Evolutionary conservation across 2,113 vertebrate genomes (phyloP), one percentile per base, ranked within the genome.

Genomic region (Laterallus jamaicensis): DNA sequence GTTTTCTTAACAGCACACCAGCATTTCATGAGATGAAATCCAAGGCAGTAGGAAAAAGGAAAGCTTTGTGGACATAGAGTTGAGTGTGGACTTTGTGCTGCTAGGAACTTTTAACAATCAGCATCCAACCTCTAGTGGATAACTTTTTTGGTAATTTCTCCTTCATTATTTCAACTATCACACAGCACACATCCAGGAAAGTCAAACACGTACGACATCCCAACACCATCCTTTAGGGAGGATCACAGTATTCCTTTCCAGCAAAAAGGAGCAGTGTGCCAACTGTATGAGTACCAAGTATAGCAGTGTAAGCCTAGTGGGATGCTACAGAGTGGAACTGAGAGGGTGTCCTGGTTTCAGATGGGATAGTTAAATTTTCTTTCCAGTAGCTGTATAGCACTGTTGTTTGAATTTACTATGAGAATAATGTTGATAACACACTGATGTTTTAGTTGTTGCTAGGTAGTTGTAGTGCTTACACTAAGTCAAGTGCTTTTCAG

Each of bases 201-300:
- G 31, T 26, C 13, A 42, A 74, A 79, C 40, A 18, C 14, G 60
- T 50, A 12, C 0, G 1, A 42, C 0, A 0, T 37, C 29, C 73
- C 35, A 31, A 42, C 15, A 10, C 12, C 1, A 1, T 18, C 7
- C 4, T 59, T 82, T 50, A 20, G 31, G 71, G 1, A 5, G 50
- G 26, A 56, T 16, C 26, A 16, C 31, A 24, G 8, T 6, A 29
- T 15, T 16, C 2, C 47, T 68, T 94, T 76, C 66, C 75, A 87
- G 18, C 5, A 64, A 62, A 4, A 44, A 67, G 44, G 11, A 71
- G 10, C 29, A 62, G 24, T 21, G 29, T 66, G 44, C 32, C 68
- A 71, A 1, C 15, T 24, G 20, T 56, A 40, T 24, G 55, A 31
- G 29, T 6, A 60, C 18, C 8, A 71, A 14, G 11, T 32, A 49